Evolutionary conservation across 2,888 invertebrate genomes (phyloP).

Genomic region (Chamaedrilus cognettii): DNA sequence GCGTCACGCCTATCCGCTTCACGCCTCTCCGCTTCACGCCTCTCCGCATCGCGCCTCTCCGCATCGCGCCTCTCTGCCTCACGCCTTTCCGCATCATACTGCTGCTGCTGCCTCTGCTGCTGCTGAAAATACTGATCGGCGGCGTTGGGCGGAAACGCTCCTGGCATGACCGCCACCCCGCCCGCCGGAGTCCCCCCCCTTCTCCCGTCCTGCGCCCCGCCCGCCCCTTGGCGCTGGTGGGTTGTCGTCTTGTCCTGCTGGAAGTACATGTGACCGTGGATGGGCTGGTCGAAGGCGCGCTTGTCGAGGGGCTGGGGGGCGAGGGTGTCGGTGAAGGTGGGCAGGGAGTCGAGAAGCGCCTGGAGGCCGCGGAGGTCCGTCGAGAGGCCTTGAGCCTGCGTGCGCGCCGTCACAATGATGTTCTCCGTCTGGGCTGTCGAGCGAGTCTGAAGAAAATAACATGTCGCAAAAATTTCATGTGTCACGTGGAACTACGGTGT

Average conservation of each 20-base stretch:
- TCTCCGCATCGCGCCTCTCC: not conserved
- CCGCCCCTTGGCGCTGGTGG: conserved; percentile 7
- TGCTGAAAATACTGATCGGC: not conserved
- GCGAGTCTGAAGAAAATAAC: no score
- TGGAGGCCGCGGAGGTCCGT: conserved; percentile 32
- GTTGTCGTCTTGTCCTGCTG: conserved; percentile 6
- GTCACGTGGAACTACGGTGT: no score
- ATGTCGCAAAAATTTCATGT: no score
- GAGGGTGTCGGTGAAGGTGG: conserved; percentile 32
- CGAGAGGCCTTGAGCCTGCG: conserved; percentile 33
- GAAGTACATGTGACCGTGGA: conserved; percentile 25
- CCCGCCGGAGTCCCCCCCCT: no score
- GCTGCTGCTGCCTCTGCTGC: conserved; percentile 9
- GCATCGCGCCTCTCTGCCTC: not conserved
- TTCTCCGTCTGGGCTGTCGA: conserved; percentile 7
- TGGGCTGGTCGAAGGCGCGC: conserved; percentile 23
- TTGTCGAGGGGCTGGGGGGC: conserved; percentile 18
- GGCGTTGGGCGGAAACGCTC: not conserved
- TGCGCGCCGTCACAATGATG: conserved; percentile 29
- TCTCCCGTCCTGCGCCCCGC: not conserved
- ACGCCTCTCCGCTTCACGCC: not conserved
- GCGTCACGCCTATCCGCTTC: not conserved
- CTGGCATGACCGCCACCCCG: no score
- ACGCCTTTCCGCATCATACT: not conserved
- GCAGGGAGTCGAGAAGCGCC: conserved; percentile 33